Percentiles rank a stretch among this genome's conserved stretches.
Conservation (phyloP, 1,140 invertebrate species). For the Drosophila nasuta region DNA sequence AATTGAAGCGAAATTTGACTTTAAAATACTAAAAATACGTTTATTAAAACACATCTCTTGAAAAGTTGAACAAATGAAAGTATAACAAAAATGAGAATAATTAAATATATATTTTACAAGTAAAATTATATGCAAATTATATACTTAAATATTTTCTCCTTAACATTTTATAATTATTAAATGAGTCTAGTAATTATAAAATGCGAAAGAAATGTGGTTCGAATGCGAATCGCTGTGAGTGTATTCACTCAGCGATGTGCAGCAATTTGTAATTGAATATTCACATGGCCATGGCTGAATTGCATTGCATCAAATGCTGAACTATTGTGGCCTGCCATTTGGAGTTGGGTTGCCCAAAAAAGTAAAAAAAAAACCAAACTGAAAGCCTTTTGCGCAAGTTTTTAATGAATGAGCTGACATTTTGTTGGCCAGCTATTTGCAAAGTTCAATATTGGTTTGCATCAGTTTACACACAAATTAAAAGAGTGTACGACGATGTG, state of each 20-base stretch:
- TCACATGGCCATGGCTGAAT: slow-evolving; percentile 37
- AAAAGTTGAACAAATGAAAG: no score
- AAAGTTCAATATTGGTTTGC: slow-evolving; percentile 78
- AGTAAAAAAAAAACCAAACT: not conserved
- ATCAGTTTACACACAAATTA: slow-evolving; percentile 78
- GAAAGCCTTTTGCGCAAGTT: slow-evolving; percentile 68
- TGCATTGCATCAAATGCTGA: slow-evolving; percentile 30
- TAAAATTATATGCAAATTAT: no score
- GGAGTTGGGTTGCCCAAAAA: slow-evolving; percentile 50
- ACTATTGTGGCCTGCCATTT: slow-evolving; percentile 56
- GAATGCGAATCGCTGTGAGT: not conserved
- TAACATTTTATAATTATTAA: no score
- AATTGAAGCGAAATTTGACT: no score
- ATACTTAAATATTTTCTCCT: no score
- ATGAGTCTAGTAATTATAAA: no score
- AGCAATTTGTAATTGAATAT: slow-evolving; percentile 41
- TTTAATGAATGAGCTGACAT: slow-evolving; percentile 79
- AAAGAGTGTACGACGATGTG: slow-evolving; percentile 35
- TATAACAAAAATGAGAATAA: no score
- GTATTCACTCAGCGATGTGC: slow-evolving; percentile 2
- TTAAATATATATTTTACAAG: no score
- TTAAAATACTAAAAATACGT: no score
- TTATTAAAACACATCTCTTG: no score
- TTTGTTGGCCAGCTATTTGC: slow-evolving; percentile 58
- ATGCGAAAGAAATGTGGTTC: no score